phyloP scores from a whole-genome alignment of 1,140 invertebrate genomes.

The Drosophila ironensis region DNA sequence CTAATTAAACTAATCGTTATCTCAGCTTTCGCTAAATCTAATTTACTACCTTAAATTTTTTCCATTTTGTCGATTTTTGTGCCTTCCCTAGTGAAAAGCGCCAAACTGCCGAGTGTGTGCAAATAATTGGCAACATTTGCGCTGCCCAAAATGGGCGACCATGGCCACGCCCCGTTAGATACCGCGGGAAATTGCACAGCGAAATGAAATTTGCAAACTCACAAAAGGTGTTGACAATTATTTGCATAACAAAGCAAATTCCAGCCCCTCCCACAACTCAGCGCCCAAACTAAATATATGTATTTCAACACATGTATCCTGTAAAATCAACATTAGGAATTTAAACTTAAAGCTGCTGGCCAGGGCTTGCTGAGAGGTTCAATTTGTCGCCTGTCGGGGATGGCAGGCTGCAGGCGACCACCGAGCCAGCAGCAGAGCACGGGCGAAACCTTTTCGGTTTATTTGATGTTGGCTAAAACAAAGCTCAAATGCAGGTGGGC shows the following conservation, averaged over 20 bases:
- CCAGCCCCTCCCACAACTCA: neutral
- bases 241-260: constrained; percentile 73
- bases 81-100: constrained; percentile 38
- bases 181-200: constrained; percentile 56
- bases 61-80: neutral
- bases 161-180: constrained; percentile 47
- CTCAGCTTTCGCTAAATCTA: no score
- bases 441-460: constrained; percentile 8
- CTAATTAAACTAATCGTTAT: no score
- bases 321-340: constrained; percentile 44
- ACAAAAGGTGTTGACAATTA: constrained; percentile 73
- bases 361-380: neutral
- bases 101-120: constrained; percentile 38
- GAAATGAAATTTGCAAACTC: constrained; percentile 69
- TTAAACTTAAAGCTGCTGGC: constrained; percentile 35
- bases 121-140: constrained; percentile 71
- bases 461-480: constrained; percentile 28
- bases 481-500: constrained; percentile 34
- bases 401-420: neutral
- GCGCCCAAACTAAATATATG: constrained; percentile 15
- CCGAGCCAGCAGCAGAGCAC: neutral
- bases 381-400: constrained; percentile 14
- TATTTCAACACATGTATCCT: no score
- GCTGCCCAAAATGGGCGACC: constrained; percentile 31
- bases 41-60: no score